Evolutionary conservation across 2,113 vertebrate species (phyloP).

Genomic region (Girardinichthys multiradiatus): DNA sequence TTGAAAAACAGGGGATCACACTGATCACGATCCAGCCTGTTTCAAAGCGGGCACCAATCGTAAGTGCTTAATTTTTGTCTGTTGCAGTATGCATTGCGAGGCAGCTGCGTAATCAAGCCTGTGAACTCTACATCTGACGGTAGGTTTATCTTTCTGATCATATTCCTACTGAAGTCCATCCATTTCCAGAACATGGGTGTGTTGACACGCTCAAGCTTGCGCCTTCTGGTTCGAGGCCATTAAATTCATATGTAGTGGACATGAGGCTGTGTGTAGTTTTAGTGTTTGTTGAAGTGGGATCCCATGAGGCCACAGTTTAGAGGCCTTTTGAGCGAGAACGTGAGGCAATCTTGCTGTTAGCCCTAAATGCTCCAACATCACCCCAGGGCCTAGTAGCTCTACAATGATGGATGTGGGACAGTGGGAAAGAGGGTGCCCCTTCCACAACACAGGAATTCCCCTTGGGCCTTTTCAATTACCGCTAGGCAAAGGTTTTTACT

Average conservation of each 20-base stretch:
- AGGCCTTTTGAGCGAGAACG: conserved; percentile 48
- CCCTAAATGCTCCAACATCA: conserved; percentile 68
- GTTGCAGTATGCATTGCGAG: conserved; percentile 76
- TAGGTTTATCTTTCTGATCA: conserved; percentile 78
- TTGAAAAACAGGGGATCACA: conserved; percentile 70
- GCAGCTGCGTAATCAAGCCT: conserved; percentile 77
- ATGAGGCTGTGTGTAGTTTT: conserved; percentile 37
- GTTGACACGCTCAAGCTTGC: conserved; percentile 45
- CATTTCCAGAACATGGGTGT: conserved; percentile 59
- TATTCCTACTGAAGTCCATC: conserved; percentile 71
- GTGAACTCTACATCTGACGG: conserved; percentile 82
- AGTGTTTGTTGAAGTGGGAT: conserved; percentile 4
- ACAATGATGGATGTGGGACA: conserved; percentile 75
- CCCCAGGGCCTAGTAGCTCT: conserved; percentile 68
- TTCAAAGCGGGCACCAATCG: conserved; percentile 78
- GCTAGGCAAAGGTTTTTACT: conserved; percentile 68
- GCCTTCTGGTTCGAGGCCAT: conserved; percentile 34
- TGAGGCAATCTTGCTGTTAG: conserved; percentile 72
- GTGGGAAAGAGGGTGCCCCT: conserved; percentile 43
- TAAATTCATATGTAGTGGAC: conserved; percentile 55
- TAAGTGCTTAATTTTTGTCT: conserved; percentile 81
- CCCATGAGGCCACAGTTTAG: conserved; percentile 44
- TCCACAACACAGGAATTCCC: conserved; percentile 72
- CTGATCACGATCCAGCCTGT: conserved; percentile 75
- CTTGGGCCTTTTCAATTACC: conserved; percentile 82